These are phyloP conservation scores for Cryptotermes secundus DNA, from an alignment of 1,140 invertebrate species.

Conservation along the genomic window DNA sequence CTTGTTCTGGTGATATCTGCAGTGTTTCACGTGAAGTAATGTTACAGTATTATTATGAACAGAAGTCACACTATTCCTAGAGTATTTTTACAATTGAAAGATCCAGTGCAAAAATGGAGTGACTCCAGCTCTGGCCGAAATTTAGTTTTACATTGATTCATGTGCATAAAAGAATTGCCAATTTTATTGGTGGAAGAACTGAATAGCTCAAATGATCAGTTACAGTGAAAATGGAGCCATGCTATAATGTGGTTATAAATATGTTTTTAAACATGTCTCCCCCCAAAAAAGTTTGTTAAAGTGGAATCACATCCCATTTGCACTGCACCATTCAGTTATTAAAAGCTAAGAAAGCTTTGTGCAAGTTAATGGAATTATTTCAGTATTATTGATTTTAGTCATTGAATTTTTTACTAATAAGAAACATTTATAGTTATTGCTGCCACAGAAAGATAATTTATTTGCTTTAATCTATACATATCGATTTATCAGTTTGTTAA, in stretches of 20 bases:
- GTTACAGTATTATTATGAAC: not conserved
- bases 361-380: not conserved
- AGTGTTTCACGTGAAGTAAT: not conserved
- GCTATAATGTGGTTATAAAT: too few relatives aligned
- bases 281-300: too few relatives aligned
- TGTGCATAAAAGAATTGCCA: too few relatives aligned
- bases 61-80: not conserved
- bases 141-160: too few relatives aligned
- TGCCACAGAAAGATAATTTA: not conserved
- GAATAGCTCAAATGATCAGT: too few relatives aligned
- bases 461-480: not conserved
- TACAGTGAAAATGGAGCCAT: too few relatives aligned
- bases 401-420: not conserved
- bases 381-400: slow-evolving; percentile 12
- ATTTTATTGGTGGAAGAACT: too few relatives aligned
- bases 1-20: not conserved
- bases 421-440: not conserved
- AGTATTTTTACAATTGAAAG: not conserved
- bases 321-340: too few relatives aligned
- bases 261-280: too few relatives aligned
- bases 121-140: too few relatives aligned
- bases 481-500: not conserved
- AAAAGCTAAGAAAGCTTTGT: not conserved
- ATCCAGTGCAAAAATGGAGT: too few relatives aligned
- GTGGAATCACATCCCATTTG: too few relatives aligned